Conservation (phyloP, 30 jellyfish, hydroid and myxozoan species). For the Nemopilema nomurai region DNA sequence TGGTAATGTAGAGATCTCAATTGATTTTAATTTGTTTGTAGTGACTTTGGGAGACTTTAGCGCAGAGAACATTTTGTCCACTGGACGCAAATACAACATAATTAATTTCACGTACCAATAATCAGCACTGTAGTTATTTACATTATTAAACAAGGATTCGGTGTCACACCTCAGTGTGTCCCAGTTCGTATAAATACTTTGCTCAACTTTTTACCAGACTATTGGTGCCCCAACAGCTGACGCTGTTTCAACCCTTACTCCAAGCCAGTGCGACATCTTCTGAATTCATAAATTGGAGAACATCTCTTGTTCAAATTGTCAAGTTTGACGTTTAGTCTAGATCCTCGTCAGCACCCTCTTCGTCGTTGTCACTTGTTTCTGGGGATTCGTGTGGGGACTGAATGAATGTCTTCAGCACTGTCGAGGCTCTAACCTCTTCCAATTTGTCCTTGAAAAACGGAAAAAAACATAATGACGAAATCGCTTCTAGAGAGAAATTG, state of each 20-base stretch:
- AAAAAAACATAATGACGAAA: too few species aligned
- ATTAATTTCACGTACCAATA: background rate
- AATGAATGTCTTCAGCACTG: constrained; percentile 83
- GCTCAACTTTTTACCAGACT: background rate
- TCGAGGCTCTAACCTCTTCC: constrained; percentile 95
- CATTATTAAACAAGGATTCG: constrained; percentile 20
- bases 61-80: background rate
- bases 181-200: background rate
- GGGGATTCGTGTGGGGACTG: constrained; percentile 98
- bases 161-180: background rate
- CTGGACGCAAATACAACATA: background rate
- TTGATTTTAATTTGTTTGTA: too few species aligned
- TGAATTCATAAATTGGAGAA: background rate
- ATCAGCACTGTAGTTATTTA: constrained; percentile 25
- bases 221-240: background rate
- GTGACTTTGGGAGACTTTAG: background rate
- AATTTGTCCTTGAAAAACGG: constrained; percentile 64
- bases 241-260: background rate
- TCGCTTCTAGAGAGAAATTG: too few species aligned
- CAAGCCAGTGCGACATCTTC: background rate
- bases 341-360: constrained; percentile 54
- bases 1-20: too few species aligned
- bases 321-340: background rate
- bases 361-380: constrained; percentile 78
- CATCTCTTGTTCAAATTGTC: background rate